Percentiles rank a stretch among this genome's conserved stretches.
Evolutionary conservation across 2,113 vertebrate species (phyloP).

Genomic region (Synodontis membranacea): DNA sequence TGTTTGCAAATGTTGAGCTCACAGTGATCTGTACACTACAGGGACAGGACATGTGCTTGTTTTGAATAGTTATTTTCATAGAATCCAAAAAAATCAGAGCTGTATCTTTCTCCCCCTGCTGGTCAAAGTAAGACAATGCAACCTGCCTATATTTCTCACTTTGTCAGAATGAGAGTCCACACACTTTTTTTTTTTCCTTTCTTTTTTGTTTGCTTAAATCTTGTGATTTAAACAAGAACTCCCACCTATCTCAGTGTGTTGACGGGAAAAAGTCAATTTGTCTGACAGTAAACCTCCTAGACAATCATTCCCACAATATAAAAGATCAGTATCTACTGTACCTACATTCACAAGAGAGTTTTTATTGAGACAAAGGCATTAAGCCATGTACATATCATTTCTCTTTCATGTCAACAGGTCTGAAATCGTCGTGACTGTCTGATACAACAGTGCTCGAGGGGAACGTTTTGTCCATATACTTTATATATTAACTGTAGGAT

Average conservation of each 20-base stretch:
- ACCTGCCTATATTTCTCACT: neutral
- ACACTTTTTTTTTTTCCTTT: neutral
- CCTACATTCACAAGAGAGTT: slow-evolving; percentile 16
- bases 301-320: neutral
- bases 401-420: neutral
- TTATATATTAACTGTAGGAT: slow-evolving; percentile 32
- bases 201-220: neutral
- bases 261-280: neutral
- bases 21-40: neutral
- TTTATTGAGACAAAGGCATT: slow-evolving; percentile 39
- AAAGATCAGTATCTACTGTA: neutral
- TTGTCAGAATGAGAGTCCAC: neutral
- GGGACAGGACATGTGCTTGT: too few species aligned
- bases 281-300: neutral
- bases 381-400: slow-evolving; percentile 34
- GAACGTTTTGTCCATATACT: slow-evolving; percentile 23
- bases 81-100: neutral
- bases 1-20: neutral
- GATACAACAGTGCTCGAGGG: slow-evolving; percentile 28
- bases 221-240: neutral
- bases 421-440: slow-evolving; percentile 10
- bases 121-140: neutral
- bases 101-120: slow-evolving; percentile 17
- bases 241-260: neutral
- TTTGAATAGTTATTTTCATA: too few species aligned